A percentile compares a stretch with the other conserved stretches of the same genome.
phyloP scores from a whole-genome alignment of 1,140 invertebrate species.

The Trichomalopsis sarcophagae region DNA sequence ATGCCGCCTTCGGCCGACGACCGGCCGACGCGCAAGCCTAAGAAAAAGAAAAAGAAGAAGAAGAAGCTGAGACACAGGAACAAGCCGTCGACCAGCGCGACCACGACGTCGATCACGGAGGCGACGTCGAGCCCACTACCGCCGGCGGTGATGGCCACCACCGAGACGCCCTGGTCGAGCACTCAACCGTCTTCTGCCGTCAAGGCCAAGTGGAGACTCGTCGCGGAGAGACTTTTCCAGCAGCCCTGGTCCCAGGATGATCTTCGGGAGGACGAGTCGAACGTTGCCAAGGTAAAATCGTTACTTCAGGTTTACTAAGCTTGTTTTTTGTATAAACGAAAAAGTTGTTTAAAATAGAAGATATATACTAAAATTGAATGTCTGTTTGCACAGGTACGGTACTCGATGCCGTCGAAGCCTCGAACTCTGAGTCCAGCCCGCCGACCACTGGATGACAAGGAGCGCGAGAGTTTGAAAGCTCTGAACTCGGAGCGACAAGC shows the following conservation, averaged over 20 bases:
- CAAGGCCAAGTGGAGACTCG: conserved; percentile 58
- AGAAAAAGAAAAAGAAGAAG: conserved; percentile 61
- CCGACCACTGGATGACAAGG: conserved; percentile 55
- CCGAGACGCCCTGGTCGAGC: conserved; percentile 53
- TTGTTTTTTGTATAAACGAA: no score
- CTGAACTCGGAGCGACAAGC: conserved; percentile 56
- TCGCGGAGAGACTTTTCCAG: conserved; percentile 62
- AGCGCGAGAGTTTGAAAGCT: conserved; percentile 57
- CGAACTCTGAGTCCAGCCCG: conserved; percentile 39
- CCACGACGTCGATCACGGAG: conserved; percentile 45
- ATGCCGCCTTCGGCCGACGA: conserved; percentile 39
- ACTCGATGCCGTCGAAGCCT: conserved; percentile 51
- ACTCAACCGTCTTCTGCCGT: conserved; percentile 46
- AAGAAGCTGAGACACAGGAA: conserved; percentile 57
- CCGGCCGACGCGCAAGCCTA: conserved; percentile 54
- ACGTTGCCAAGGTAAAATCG: conserved; percentile 1
- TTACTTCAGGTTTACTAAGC: no score
- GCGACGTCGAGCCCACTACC: conserved; percentile 36
- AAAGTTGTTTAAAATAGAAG: conserved; percentile 11
- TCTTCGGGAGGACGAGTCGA: conserved; percentile 18
- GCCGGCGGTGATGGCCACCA: conserved; percentile 44
- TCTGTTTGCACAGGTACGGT: conserved; percentile 49
- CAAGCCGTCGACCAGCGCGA: conserved; percentile 46
- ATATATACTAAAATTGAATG: background rate
- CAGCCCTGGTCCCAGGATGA: conserved; percentile 55